A percentile compares a stretch with the other conserved stretches of the same genome.
Evolutionary conservation across 2,797 vertebrate species (phyloP).

Genomic region (Discoglossus pictus): DNA sequence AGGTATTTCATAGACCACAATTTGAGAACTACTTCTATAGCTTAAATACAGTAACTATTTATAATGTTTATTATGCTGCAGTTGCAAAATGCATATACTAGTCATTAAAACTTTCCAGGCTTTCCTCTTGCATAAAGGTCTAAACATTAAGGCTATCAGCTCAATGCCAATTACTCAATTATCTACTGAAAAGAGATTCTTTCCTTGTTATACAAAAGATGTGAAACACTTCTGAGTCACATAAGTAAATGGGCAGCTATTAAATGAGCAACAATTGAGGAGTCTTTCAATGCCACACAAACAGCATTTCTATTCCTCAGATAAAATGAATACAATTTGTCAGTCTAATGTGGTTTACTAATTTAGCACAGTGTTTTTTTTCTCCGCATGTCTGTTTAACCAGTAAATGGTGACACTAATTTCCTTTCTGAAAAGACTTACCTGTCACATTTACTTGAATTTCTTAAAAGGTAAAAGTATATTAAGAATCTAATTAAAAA

Average conservation of each 20-base stretch:
- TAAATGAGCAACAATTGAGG: constrained; percentile 30
- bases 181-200: constrained; percentile 31
- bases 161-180: constrained; percentile 34
- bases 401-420: no score
- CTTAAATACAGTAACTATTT: background rate
- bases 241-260: constrained; percentile 36
- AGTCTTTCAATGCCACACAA: constrained; percentile 5
- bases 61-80: background rate
- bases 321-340: constrained; percentile 22
- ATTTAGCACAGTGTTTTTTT: background rate
- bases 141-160: constrained; percentile 16
- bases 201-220: constrained; percentile 16
- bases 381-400: no score
- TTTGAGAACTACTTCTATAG: no score
- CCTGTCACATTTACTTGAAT: no score
- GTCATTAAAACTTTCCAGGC: background rate
- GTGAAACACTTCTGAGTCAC: constrained; percentile 33
- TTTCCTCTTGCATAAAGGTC: constrained; percentile 32
- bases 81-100: constrained; percentile 2
- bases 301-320: constrained; percentile 17
- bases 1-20: no score
- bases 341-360: constrained; percentile 1
- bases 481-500: no score
- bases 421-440: no score
- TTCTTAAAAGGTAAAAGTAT: no score